phyloP scores from a whole-genome alignment of 2,888 invertebrate genomes.

The Papilio elwesi region DNA sequence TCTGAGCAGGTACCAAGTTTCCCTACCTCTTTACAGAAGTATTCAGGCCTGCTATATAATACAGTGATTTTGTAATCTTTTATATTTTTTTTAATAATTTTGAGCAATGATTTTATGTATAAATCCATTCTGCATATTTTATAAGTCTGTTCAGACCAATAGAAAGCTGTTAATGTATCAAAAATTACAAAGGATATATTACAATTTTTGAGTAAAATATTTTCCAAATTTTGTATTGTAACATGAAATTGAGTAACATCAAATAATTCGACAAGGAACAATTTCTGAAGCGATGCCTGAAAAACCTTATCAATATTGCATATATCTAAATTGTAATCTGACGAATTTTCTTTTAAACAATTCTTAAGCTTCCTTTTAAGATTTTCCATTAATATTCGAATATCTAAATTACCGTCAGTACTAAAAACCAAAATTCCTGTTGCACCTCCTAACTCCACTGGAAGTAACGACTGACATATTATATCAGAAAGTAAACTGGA shows the following conservation, averaged over 20 bases:
- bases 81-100: slow-evolving; percentile 71
- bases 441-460: slow-evolving; percentile 55
- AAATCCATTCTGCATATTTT: slow-evolving; percentile 78
- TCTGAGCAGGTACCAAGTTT: slow-evolving; percentile 56
- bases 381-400: slow-evolving; percentile 52
- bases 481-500: slow-evolving; percentile 65
- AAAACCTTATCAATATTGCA: slow-evolving; percentile 49
- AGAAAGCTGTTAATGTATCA: slow-evolving; percentile 78
- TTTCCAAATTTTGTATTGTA: slow-evolving; percentile 74
- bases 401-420: slow-evolving; percentile 73
- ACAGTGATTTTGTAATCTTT: slow-evolving; percentile 78
- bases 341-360: slow-evolving; percentile 25
- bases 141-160: slow-evolving; percentile 79
- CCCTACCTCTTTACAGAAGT: slow-evolving; percentile 71
- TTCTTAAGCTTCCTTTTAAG: slow-evolving; percentile 52
- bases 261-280: slow-evolving; percentile 68
- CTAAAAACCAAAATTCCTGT: slow-evolving; percentile 68
- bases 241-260: slow-evolving; percentile 71
- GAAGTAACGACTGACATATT: slow-evolving; percentile 64
- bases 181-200: slow-evolving; percentile 72
- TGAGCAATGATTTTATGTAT: slow-evolving; percentile 74
- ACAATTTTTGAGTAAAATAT: slow-evolving; percentile 62
- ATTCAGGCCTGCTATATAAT: slow-evolving; percentile 80
- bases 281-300: slow-evolving; percentile 54
- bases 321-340: slow-evolving; percentile 31